Conservation (phyloP, 1,140 invertebrate genomes). For the Drosophila lowei region DNA sequence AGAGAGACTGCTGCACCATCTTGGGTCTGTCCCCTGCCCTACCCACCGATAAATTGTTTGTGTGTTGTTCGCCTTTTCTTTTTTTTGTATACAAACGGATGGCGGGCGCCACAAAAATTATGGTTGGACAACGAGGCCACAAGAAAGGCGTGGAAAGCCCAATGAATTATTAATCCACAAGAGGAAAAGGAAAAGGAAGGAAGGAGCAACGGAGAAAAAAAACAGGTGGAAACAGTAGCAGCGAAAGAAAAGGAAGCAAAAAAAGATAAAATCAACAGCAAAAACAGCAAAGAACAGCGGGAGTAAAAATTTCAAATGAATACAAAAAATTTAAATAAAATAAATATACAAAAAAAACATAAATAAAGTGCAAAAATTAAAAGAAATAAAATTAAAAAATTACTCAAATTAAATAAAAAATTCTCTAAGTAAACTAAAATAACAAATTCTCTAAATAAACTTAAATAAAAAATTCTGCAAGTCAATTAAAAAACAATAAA, state of each 20-base stretch:
- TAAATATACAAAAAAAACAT: no score
- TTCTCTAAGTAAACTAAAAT: no score
- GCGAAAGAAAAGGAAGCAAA: neutral
- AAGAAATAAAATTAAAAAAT: no score
- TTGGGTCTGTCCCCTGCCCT: no score
- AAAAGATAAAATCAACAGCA: neutral
- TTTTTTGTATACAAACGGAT: conserved; percentile 44
- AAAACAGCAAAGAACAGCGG: conserved; percentile 15
- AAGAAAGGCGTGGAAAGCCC: conserved; percentile 70
- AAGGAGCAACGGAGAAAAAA: conserved; percentile 22
- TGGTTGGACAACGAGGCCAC: conserved; percentile 46
- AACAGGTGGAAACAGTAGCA: neutral
- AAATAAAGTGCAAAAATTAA: no score
- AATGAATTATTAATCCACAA: conserved; percentile 74
- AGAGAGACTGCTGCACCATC: no score
- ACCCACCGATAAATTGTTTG: conserved; percentile 51
- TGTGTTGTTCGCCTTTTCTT: conserved; percentile 4
- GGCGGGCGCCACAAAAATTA: conserved; percentile 67
- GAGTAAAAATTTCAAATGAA: conserved; percentile 25
- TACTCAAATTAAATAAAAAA: no score
- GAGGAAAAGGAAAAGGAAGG: conserved; percentile 3
- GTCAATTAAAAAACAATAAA: no score
- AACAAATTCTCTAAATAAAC: no score
- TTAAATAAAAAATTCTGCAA: no score
- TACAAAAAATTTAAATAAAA: conserved; percentile 6